A percentile compares a stretch with the other conserved stretches of the same genome.
Conservation (phyloP, 2,888 invertebrate species). For the Lepidonotus clava region DNA sequence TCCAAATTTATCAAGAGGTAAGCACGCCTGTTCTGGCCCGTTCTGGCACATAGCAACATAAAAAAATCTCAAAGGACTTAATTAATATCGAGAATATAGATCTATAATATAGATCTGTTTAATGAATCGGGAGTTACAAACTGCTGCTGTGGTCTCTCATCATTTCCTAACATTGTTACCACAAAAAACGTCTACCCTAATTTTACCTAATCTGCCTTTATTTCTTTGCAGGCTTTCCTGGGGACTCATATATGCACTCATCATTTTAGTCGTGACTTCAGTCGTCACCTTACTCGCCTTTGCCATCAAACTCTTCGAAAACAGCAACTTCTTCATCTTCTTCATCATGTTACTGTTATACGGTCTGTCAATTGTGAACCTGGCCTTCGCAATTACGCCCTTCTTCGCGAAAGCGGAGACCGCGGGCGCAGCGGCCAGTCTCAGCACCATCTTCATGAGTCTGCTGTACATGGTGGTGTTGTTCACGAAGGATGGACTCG, state of each 20-base stretch:
- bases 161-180: no score
- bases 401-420: constrained; percentile 88
- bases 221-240: constrained; percentile 87
- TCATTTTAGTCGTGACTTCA: constrained; percentile 87
- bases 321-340: constrained; percentile 89
- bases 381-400: constrained; percentile 91
- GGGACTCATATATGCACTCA: constrained; percentile 88
- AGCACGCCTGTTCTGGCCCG: no score
- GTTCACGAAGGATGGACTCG: constrained; percentile 84
- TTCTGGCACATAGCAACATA: no score
- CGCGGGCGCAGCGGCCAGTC: constrained; percentile 89
- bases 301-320: constrained; percentile 87
- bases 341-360: constrained; percentile 89
- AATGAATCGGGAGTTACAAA: no score
- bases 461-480: constrained; percentile 90
- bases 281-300: constrained; percentile 80
- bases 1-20: no score
- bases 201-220: no score
- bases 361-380: constrained; percentile 90
- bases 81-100: no score
- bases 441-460: constrained; percentile 89
- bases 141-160: no score
- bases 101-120: no score
- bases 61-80: no score
- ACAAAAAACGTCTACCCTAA: no score